Evolutionary conservation across 2,113 vertebrate species (phyloP).

Genomic region (Neopipo cinnamomea): DNA sequence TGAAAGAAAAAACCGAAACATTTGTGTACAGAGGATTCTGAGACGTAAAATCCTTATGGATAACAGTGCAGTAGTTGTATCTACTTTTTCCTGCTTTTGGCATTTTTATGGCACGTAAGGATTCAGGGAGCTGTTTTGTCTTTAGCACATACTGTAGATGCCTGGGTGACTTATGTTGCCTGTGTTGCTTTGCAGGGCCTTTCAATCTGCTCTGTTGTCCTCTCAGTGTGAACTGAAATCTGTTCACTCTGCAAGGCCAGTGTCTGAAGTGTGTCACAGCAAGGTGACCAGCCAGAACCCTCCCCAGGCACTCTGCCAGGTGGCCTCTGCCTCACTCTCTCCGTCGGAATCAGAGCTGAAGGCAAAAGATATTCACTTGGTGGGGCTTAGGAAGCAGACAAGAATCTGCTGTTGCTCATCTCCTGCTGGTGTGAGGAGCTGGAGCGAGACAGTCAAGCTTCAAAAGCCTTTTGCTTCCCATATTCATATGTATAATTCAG

Average conservation of each 20-base stretch:
- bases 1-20: background rate
- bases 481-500: background rate
- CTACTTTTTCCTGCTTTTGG: background rate
- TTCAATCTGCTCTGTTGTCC: background rate
- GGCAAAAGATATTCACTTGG: background rate
- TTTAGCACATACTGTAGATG: background rate
- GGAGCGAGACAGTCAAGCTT: background rate
- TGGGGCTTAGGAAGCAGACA: background rate
- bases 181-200: background rate
- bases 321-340: accelerated
- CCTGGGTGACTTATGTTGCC: background rate
- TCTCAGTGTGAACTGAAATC: background rate
- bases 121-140: background rate
- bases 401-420: background rate
- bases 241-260: background rate
- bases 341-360: background rate
- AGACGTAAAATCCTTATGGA: background rate
- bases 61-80: background rate
- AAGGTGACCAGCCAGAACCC: background rate
- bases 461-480: background rate
- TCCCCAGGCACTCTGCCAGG: background rate
- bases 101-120: background rate
- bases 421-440: background rate
- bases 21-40: background rate
- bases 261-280: background rate